Conservation (phyloP, 2,797 vertebrate genomes). For the Oryzias sinensis region DNA sequence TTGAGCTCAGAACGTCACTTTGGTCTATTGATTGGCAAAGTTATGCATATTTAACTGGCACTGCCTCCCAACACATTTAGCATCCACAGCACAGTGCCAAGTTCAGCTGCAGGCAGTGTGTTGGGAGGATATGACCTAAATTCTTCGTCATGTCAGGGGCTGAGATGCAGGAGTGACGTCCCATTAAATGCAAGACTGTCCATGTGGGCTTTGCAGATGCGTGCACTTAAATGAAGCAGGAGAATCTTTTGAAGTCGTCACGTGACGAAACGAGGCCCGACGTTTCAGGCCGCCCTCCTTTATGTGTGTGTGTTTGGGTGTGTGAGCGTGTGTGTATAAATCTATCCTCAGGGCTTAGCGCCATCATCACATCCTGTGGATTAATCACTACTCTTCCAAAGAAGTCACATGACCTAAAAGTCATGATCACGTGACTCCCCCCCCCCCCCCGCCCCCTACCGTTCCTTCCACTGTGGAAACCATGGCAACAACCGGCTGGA, state of each 20-base stretch:
- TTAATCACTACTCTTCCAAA: slow-evolving; percentile 83
- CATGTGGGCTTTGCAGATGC: slow-evolving; percentile 25
- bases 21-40: not conserved
- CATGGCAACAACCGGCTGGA: slow-evolving; percentile 87
- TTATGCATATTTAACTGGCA: slow-evolving; percentile 18
- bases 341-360: slow-evolving; percentile 69
- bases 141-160: slow-evolving; percentile 29
- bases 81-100: slow-evolving; percentile 14
- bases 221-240: slow-evolving; percentile 31
- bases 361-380: slow-evolving; percentile 85
- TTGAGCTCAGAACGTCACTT: slow-evolving; percentile 12
- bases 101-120: slow-evolving; percentile 22
- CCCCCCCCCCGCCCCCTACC: slow-evolving; percentile 55
- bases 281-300: slow-evolving; percentile 30
- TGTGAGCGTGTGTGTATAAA: slow-evolving; percentile 36
- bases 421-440: slow-evolving; percentile 80
- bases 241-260: slow-evolving; percentile 35
- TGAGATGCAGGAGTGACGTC: slow-evolving; percentile 13
- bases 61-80: slow-evolving; percentile 3
- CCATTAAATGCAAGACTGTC: slow-evolving; percentile 13
- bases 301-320: slow-evolving; percentile 29
- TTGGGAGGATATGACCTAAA: slow-evolving; percentile 33
- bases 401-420: slow-evolving; percentile 82
- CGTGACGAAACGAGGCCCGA: slow-evolving; percentile 38
- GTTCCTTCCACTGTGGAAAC: slow-evolving; percentile 81